phyloP scores from a whole-genome alignment of 2,797 vertebrate species.

The Pelochelys cantorii region DNA sequence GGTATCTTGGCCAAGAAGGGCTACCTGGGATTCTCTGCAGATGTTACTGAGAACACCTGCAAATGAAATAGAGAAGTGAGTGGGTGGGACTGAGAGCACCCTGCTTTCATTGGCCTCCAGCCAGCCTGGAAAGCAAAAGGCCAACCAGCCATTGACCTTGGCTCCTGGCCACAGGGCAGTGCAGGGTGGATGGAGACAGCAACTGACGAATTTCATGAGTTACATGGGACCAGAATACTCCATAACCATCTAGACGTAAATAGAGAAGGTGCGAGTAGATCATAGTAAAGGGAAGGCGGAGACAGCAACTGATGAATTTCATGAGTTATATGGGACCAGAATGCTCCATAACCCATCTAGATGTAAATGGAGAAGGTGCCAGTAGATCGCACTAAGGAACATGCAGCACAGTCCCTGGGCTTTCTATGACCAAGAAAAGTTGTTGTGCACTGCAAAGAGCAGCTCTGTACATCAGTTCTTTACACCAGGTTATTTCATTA shows the following conservation, averaged over 20 bases:
- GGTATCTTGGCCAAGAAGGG: background rate
- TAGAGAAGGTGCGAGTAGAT: background rate
- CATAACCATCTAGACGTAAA: background rate
- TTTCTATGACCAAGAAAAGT: background rate
- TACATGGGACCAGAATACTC: background rate
- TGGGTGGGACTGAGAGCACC: accelerated
- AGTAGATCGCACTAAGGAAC: background rate
- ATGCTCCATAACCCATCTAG: background rate
- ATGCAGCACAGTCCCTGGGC: background rate
- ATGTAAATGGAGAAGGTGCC: background rate
- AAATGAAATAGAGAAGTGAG: background rate
- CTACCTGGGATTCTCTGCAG: background rate
- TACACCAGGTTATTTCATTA: conserved; percentile 51
- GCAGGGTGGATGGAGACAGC: background rate
- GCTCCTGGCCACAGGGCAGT: background rate
- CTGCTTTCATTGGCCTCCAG: background rate
- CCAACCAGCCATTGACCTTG: background rate
- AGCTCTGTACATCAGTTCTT: conserved; percentile 6
- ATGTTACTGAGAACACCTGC: background rate
- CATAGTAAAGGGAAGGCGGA: background rate
- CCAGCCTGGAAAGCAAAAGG: background rate
- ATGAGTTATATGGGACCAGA: background rate
- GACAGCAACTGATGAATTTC: background rate
- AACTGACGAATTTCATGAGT: background rate
- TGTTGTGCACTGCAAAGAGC: background rate